Evolutionary conservation across 1,140 invertebrate genomes (phyloP), one percentile per base, ranked within the genome.

Genomic region (Galleria mellonella): DNA sequence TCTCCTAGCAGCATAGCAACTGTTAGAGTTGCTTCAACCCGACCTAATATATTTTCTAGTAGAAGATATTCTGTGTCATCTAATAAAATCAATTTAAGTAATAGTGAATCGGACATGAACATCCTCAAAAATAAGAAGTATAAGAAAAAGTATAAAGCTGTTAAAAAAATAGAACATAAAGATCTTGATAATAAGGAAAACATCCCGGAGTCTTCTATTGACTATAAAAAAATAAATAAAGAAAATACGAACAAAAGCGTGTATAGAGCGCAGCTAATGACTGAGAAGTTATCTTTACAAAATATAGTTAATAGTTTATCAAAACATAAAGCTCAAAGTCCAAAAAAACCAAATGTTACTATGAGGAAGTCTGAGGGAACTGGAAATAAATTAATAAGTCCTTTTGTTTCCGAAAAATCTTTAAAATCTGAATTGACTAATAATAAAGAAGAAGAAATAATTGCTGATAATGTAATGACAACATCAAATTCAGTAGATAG

Each of bases 1-100:
- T 73, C 74, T 23, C 62, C 59, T 11, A 78, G 66, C 30, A 83
- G 78, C 55, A 43, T 78, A 49, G 57, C 62, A 4, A 81, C 76
- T 31, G 70, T 81, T 8, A 56, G 62, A 29, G 48, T 49, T 29
- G 48, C 41, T 12, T 40, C 52, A 11, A 54, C 48, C n/a, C 45
- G 44, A 39, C 35, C 27, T 44, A 66, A 45, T 49, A 33, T 38
- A 5, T 8, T 50, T 14, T 33, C 43, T 35, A 43, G 30, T 36
- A 57, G 30, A 51, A 47, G 31, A 55, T 31, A 46, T 42, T 57
- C 59, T n/a, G n/a, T n/a, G 9, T 61, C 62, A 15, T 60, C 57
- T 6, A 55, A 65, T 32, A 61, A 52, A 55, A 61, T 43, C 37
- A 56, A 38, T 36, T 36, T 43, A 32, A 42, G 23, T 1, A 53